phyloP scores from a whole-genome alignment of 2,888 invertebrate species.

The Seira musarum region DNA sequence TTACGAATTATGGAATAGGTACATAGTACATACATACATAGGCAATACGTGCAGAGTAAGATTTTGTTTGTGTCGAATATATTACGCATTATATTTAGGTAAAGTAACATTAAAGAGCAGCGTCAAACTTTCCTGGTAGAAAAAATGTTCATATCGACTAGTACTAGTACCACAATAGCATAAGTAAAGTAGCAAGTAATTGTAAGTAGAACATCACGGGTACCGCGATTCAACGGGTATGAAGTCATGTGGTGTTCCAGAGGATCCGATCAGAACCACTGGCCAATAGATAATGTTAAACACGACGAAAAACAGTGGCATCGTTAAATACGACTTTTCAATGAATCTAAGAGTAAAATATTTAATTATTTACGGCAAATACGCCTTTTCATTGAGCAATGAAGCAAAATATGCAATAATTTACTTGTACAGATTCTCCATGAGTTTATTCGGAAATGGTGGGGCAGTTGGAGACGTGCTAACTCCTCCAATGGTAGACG shows the following conservation, averaged over 20 bases:
- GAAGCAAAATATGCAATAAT: conserved; percentile 7
- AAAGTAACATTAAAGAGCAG: too few relatives aligned
- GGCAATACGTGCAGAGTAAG: too few relatives aligned
- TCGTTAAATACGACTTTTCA: conserved; percentile 56
- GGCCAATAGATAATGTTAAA: conserved; percentile 66
- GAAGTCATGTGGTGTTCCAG: conserved; percentile 58
- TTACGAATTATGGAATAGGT: too few relatives aligned
- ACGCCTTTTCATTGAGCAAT: conserved; percentile 1
- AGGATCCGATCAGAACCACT: conserved; percentile 63
- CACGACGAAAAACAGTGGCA: conserved; percentile 57
- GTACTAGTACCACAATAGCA: too few relatives aligned
- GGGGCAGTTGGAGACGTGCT: conserved; percentile 11
- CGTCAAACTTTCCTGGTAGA: too few relatives aligned
- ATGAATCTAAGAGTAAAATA: conserved; percentile 35
- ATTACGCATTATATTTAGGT: too few relatives aligned
- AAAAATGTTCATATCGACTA: too few relatives aligned
- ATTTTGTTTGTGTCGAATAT: too few relatives aligned
- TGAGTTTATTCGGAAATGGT: conserved; percentile 41
- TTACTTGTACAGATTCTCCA: conserved; percentile 46
- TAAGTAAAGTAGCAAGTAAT: too few relatives aligned
- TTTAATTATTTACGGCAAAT: background rate
- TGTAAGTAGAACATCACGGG: too few relatives aligned
- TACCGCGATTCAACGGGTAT: conserved; percentile 42
- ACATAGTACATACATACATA: too few relatives aligned
- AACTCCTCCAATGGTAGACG: background rate